These are phyloP conservation scores for Papilio elwesi DNA, from an alignment of 2,888 invertebrate species.

Conservation along the genomic window DNA sequence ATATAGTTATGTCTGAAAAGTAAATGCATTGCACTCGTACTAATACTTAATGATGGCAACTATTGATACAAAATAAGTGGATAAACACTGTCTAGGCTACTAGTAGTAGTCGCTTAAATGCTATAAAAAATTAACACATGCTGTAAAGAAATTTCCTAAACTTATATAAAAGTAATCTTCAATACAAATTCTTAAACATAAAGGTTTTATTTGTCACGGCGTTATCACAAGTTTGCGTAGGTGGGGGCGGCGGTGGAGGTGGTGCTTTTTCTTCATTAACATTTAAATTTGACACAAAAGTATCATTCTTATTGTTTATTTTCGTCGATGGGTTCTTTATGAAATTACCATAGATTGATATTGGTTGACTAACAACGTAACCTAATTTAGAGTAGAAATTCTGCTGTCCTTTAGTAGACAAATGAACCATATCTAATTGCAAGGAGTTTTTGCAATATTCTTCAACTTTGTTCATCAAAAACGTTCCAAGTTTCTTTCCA, in stretches of 20 bases:
- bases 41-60: conserved; percentile 25
- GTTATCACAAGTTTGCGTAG: conserved; percentile 63
- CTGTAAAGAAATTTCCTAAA: not conserved
- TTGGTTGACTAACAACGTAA: conserved; percentile 87
- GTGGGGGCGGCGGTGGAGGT: conserved; percentile 57
- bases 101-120: not conserved
- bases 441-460: conserved; percentile 87
- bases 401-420: conserved; percentile 90
- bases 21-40: conserved; percentile 20
- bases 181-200: conserved; percentile 69
- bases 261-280: conserved; percentile 35
- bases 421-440: conserved; percentile 86
- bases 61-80: not conserved
- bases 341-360: conserved; percentile 86
- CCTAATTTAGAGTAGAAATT: conserved; percentile 90
- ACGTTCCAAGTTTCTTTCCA: conserved; percentile 90
- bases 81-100: conserved; percentile 7
- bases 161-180: conserved; percentile 46
- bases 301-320: conserved; percentile 49
- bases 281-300: conserved; percentile 52
- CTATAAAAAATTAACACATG: not conserved
- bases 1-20: conserved; percentile 3
- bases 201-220: conserved; percentile 63
- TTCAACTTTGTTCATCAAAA: conserved; percentile 89
- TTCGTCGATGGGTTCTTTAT: conserved; percentile 47